phyloP scores from a whole-genome alignment of 2,113 vertebrate species.

The Sturnira hondurensis region DNA sequence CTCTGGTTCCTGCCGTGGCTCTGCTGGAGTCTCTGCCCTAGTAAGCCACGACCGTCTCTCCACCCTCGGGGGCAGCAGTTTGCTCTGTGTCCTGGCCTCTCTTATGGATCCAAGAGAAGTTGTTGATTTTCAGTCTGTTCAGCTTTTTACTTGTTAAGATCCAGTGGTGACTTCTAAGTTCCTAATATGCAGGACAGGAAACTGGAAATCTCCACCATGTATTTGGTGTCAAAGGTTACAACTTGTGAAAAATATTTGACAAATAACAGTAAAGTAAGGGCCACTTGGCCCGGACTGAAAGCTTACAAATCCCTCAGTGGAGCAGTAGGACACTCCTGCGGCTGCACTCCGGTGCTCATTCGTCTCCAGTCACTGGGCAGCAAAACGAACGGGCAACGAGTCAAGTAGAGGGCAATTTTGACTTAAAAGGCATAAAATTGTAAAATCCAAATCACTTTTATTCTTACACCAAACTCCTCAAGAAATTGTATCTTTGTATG shows the following conservation, averaged over 20 bases:
- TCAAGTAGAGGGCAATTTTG: not conserved
- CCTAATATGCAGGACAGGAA: not conserved
- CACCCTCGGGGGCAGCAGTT: not conserved
- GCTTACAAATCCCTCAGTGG: not conserved
- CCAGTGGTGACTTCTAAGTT: not conserved
- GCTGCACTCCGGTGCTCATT: not conserved
- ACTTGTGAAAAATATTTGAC: not conserved
- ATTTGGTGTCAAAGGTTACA: not conserved
- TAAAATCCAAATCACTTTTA: slow-evolving; percentile 72
- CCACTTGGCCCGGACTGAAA: not conserved
- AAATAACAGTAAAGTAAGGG: not conserved
- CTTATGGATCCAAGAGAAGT: not conserved
- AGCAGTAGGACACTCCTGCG: not conserved
- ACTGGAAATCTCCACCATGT: not conserved
- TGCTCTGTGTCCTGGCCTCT: not conserved
- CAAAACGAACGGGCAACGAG: not conserved
- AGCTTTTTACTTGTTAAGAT: not conserved
- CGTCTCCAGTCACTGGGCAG: not conserved
- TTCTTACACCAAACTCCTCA: slow-evolving; percentile 62
- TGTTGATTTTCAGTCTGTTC: not conserved
- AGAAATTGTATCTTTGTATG: slow-evolving; percentile 70
- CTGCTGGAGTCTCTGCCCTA: not conserved
- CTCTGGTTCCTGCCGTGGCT: not conserved
- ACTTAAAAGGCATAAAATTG: slow-evolving; percentile 24
- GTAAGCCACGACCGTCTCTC: not conserved